Evolutionary conservation across 2,797 vertebrate genomes (phyloP), one percentile per base, ranked within the genome.

Genomic region (Microtus agrestis): DNA sequence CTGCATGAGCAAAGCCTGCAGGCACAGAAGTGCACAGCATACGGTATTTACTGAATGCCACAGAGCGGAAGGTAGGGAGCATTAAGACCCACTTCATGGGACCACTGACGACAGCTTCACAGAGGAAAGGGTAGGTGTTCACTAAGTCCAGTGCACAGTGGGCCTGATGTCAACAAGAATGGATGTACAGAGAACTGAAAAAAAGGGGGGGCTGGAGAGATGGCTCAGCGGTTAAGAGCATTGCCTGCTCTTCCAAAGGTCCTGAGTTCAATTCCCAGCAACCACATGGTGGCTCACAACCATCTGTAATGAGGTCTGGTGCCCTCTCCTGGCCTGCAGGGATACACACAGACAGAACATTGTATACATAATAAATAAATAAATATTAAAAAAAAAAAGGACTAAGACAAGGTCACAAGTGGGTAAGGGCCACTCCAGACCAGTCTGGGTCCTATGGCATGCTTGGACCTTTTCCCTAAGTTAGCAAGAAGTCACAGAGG

Each of bases 341-440:
- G n/a, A n/a, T n/a, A n/a, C n/a, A n/a, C n/a, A n/a, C n/a, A n/a
- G n/a, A n/a, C n/a, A n/a, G n/a, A n/a, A n/a, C n/a, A n/a, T n/a
- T n/a, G n/a, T n/a, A n/a, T n/a, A n/a, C n/a, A n/a, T n/a, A n/a
- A n/a, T n/a, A n/a, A n/a, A n/a, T n/a, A n/a, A n/a, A n/a, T n/a
- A n/a, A n/a, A n/a, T n/a, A n/a, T n/a, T n/a, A n/a, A n/a, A 14
- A 65, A 51, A 21, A 21, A 59, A 59, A 65, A 65, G 27, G 11
- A 71, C 31, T 8, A 46, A n/a, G 40, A n/a, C 6, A 51, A 76
- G 67, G 76, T 78, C n/a, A 8, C 40, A 9, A 37, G 54, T 23
- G 29, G 27, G 34, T n/a, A 4, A 14, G 23, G 23, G 65, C 46
- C 48, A 0, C 34, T 8, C 14, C 34, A 7, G 0, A 0, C 73